Evolutionary conservation across 2,113 vertebrate genomes (phyloP), one percentile per base, ranked within the genome.

Genomic region (Sarotherodon lohbergeri): DNA sequence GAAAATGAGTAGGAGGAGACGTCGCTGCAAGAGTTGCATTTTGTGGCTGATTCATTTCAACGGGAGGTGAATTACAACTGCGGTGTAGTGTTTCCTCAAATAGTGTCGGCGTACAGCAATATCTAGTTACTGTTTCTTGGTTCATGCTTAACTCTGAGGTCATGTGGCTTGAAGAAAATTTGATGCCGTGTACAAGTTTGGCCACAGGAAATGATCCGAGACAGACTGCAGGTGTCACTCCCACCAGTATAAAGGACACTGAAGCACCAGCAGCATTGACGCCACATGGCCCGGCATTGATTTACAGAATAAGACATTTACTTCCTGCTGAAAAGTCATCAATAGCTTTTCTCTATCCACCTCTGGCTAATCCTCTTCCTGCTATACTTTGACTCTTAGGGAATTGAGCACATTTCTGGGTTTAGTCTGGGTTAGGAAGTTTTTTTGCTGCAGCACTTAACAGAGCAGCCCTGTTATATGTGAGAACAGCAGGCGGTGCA

Each of bases 1-100:
- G 85, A 90, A 91, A 91, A 85, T 4, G 61, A 82, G 73, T 54
- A 82, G 82, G 73, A 83, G 80, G 85, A 84, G 87, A 88, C 55
- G 22, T 32, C 61, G 82, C 85, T 90, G 59, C 71, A 71, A 71
- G 87, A 92, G 85, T 43, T 90, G 88, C 80, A 88, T 90, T 89
- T 81, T 91, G 84, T 71, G 79, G 91, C 87, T 89, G 87, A 91
- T 92, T 94, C 56, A 86, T 91, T 93, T 90, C 80, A 92, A 86
- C 80, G 88, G 19, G 79, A 90, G 83, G 81, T 93, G 89, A 91
- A 89, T 90, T 82, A 91, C 83, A 90, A 89, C 88, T 17, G n/a
- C 19, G 80, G 81, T 86, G 71, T 66, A 78, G 80, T 61, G 59
- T 82, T 89, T 89, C 66, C 63, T 88, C 80, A 80, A 80, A 88